A percentile compares a stretch with the other conserved stretches of the same genome.
These are phyloP conservation scores for Scelioninae gen. 2 DNA, from an alignment of 2,888 invertebrate species.

Conservation along the genomic window DNA sequence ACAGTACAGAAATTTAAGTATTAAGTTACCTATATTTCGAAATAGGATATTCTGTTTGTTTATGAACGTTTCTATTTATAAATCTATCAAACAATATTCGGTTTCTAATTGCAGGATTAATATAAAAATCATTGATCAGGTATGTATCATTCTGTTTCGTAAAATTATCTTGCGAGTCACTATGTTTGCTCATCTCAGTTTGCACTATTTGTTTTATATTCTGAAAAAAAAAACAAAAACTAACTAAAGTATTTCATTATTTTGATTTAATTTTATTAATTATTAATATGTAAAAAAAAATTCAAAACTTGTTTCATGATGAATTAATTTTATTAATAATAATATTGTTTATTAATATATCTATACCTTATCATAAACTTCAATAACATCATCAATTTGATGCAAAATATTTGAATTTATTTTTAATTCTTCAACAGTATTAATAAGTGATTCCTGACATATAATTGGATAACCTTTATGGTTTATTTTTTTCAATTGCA, in stretches of 20 bases:
- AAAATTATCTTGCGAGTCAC: too few species aligned
- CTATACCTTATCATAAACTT: constrained; percentile 56
- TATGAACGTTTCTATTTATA: background rate
- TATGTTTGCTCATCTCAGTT: too few species aligned
- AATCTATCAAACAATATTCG: background rate
- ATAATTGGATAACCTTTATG: constrained; percentile 76
- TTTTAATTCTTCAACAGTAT: background rate
- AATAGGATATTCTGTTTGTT: constrained; percentile 14
- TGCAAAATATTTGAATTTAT: background rate
- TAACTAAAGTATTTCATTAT: constrained; percentile 1
- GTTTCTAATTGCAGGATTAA: constrained; percentile 20
- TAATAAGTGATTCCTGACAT: constrained; percentile 73
- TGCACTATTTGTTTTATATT: too few species aligned
- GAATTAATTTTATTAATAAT: too few species aligned
- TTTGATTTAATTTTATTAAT: background rate
- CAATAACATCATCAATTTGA: constrained; percentile 75
- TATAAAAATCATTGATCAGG: background rate
- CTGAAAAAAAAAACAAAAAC: background rate
- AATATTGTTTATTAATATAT: too few species aligned
- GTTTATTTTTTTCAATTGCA: constrained; percentile 74
- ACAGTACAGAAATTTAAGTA: too few species aligned
- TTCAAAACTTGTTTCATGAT: too few species aligned
- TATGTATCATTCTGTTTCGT: too few species aligned
- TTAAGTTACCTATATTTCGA: background rate
- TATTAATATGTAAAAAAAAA: too few species aligned